Conservation (phyloP, 1,140 invertebrate genomes). For the Mamestra configurata region DNA sequence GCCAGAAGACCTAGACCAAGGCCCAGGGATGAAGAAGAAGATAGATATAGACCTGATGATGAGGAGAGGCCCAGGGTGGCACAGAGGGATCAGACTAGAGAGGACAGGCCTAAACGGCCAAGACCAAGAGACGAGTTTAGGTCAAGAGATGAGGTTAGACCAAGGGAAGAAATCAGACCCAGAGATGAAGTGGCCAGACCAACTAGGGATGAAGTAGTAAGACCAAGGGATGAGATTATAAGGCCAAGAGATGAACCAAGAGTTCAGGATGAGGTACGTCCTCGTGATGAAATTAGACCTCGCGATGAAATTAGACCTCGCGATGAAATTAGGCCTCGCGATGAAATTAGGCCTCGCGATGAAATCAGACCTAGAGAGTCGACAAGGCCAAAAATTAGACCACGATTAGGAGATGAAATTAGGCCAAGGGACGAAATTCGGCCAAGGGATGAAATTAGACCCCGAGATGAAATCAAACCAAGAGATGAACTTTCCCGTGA, state of each 20-base stretch:
- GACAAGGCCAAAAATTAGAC: conserved; percentile 57
- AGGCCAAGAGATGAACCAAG: conserved; percentile 63
- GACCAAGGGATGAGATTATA: conserved; percentile 57
- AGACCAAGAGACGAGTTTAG: conserved; percentile 63
- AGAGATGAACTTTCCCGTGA: conserved; percentile 53
- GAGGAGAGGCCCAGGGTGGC: conserved; percentile 64
- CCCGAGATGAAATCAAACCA: conserved; percentile 63
- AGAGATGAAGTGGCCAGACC: conserved; percentile 59
- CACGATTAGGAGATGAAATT: conserved; percentile 66
- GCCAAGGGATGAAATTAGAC: conserved; percentile 62
- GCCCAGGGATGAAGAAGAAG: conserved; percentile 73
- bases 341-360: conserved; percentile 62
- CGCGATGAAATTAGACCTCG: conserved; percentile 65
- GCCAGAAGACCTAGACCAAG: conserved; percentile 62
- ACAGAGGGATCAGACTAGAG: conserved; percentile 52
- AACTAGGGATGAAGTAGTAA: conserved; percentile 69
- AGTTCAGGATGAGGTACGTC: conserved; percentile 66
- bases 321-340: conserved; percentile 66
- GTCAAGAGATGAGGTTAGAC: conserved; percentile 59
- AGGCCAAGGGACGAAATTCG: conserved; percentile 64
- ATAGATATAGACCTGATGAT: conserved; percentile 64
- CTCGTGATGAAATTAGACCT: conserved; percentile 63
- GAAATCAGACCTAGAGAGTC: conserved; percentile 65
- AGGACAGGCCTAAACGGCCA: conserved; percentile 56
- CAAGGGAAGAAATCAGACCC: conserved; percentile 58